Evolutionary conservation across 2,113 vertebrate species (phyloP).

Genomic region (Dermatemys mawii): DNA sequence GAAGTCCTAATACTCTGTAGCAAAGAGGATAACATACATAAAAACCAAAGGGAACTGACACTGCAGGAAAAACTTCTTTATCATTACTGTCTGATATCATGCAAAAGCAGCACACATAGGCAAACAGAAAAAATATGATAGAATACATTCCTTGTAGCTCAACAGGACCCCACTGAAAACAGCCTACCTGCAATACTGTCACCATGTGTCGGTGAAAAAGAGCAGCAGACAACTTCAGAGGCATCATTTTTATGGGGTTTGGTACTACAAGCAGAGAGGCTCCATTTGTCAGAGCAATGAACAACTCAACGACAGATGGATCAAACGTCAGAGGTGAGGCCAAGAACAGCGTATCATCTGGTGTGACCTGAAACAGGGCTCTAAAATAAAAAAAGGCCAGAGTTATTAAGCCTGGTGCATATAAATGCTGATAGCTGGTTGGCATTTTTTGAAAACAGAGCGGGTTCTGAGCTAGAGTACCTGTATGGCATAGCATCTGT

Average conservation of each 20-base stretch:
- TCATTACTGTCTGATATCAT: background rate
- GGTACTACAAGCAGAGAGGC: constrained; percentile 91
- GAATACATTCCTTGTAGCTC: background rate
- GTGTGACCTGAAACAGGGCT: constrained; percentile 85
- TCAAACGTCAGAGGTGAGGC: constrained; percentile 96
- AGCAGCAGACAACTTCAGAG: constrained; percentile 79
- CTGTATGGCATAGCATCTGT: background rate
- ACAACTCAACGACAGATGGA: constrained; percentile 94
- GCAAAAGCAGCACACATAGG: background rate
- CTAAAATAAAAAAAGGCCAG: constrained; percentile 74
- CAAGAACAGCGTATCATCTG: constrained; percentile 88
- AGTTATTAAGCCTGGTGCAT: background rate
- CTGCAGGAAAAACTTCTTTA: background rate
- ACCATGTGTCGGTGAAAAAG: constrained; percentile 86
- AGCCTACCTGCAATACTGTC: constrained; percentile 89
- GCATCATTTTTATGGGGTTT: constrained; percentile 85
- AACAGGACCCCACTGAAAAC: background rate
- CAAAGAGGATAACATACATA: background rate
- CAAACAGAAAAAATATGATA: background rate
- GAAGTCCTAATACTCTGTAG: background rate
- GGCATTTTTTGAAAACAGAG: background rate
- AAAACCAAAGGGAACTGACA: rapidly evolving
- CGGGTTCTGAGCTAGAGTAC: background rate
- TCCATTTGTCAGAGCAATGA: constrained; percentile 88
- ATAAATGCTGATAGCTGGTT: background rate